phyloP scores from a whole-genome alignment of 2,888 invertebrate species.

The Pristionchus entomophagus region DNA sequence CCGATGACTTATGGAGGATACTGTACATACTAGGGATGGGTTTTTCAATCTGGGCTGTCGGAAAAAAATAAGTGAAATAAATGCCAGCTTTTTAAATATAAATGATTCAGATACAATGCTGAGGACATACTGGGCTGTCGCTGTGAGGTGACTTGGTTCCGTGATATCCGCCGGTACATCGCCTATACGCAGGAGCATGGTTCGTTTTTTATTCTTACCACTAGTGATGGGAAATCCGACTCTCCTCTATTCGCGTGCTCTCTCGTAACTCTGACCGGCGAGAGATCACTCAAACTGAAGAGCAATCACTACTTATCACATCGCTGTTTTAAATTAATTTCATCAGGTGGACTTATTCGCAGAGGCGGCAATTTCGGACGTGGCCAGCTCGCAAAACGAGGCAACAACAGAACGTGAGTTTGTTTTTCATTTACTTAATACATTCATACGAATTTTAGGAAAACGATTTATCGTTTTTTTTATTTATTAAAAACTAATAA shows the following conservation, averaged over 20 bases:
- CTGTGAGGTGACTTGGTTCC: conserved; percentile 71
- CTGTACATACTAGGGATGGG: too few species aligned
- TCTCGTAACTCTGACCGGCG: too few species aligned
- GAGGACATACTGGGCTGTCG: conserved; percentile 65
- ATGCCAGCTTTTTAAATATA: not conserved
- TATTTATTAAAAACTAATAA: too few species aligned
- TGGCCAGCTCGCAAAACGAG: not conserved
- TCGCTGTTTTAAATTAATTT: not conserved
- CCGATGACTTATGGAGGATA: too few species aligned
- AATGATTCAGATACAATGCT: conserved; percentile 62
- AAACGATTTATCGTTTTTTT: too few species aligned
- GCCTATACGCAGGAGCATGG: conserved; percentile 43
- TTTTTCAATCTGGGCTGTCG: too few species aligned
- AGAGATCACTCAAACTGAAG: too few species aligned
- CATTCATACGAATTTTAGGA: too few species aligned
- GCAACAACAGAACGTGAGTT: not conserved
- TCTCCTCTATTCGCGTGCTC: too few species aligned
- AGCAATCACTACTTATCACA: not conserved
- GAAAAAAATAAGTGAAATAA: too few species aligned
- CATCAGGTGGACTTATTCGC: not conserved
- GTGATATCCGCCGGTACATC: conserved; percentile 71
- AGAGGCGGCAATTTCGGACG: not conserved
- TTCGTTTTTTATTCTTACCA: not conserved
- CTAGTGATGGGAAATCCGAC: too few species aligned
- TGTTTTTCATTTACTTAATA: not conserved